phyloP scores from a whole-genome alignment of 2,797 vertebrate species.

The Malacoraja senta region DNA sequence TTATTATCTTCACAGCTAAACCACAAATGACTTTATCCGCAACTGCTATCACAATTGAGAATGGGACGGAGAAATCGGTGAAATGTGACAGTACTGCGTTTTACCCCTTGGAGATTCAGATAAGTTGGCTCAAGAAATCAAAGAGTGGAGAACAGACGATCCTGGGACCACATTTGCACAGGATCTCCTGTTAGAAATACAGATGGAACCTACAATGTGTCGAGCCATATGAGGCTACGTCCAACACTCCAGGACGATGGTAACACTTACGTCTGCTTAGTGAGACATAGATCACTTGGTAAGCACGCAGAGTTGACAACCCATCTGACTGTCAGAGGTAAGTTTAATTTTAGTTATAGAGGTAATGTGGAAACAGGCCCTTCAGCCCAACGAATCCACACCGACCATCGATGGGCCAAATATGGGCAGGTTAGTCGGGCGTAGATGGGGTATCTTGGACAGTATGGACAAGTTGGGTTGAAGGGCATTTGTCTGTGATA shows the following conservation, averaged over 20 bases:
- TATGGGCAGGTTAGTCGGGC: too few relatives aligned
- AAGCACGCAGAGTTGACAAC: neutral
- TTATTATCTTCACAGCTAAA: neutral
- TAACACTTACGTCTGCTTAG: neutral
- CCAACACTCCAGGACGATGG: neutral
- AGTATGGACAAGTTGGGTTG: too few relatives aligned
- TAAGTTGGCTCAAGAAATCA: neutral
- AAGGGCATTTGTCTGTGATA: too few relatives aligned
- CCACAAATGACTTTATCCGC: neutral
- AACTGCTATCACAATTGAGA: neutral
- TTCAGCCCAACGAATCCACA: too few relatives aligned
- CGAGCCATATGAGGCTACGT: neutral
- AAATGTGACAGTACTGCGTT: neutral
- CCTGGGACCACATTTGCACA: neutral
- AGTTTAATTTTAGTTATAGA: too few relatives aligned
- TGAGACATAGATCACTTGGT: neutral
- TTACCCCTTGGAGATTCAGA: neutral
- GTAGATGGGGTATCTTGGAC: too few relatives aligned
- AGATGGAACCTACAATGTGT: conserved; percentile 17
- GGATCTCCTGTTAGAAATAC: conserved; percentile 13
- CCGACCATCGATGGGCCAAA: too few relatives aligned
- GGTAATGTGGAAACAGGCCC: too few relatives aligned
- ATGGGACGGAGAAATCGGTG: conserved; percentile 11
- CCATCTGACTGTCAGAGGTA: conserved; percentile 5
- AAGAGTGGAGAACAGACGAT: neutral